Conservation (phyloP, 2,888 invertebrate species). For the Aphodius granarius region DNA sequence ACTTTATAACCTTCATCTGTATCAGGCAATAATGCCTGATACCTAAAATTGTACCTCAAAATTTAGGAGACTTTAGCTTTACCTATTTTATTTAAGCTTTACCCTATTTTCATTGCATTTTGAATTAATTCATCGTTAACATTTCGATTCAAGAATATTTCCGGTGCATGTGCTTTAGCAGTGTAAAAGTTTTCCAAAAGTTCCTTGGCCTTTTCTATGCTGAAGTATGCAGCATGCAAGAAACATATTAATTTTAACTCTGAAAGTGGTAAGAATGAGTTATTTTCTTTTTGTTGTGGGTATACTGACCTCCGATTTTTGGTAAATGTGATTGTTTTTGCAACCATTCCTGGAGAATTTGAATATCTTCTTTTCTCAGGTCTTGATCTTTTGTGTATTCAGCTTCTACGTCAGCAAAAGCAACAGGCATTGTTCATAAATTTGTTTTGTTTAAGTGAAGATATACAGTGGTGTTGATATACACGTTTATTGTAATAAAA, state of each 20-base stretch:
- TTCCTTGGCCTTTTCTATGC: slow-evolving; percentile 65
- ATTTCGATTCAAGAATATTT: slow-evolving; percentile 63
- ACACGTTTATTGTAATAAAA: too few relatives aligned
- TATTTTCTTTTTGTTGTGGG: too few relatives aligned
- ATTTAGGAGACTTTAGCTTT: too few relatives aligned
- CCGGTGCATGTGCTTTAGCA: slow-evolving; percentile 62
- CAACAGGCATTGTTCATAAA: slow-evolving; percentile 16
- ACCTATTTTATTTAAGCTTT: too few relatives aligned
- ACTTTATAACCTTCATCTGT: slow-evolving; percentile 62
- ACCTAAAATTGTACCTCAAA: slow-evolving; percentile 5
- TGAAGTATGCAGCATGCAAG: slow-evolving; percentile 66
- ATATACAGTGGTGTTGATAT: too few relatives aligned
- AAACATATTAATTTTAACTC: slow-evolving; percentile 57
- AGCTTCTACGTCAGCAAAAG: slow-evolving; percentile 50
- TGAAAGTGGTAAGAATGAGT: slow-evolving; percentile 22
- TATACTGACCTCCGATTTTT: slow-evolving; percentile 37
- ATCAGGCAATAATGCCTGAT: slow-evolving; percentile 53
- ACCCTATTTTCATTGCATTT: background rate
- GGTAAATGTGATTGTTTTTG: slow-evolving; percentile 69
- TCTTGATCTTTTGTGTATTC: slow-evolving; percentile 65
- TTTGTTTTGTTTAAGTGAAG: too few relatives aligned
- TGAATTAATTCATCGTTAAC: slow-evolving; percentile 41
- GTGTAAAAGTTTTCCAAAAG: slow-evolving; percentile 68
- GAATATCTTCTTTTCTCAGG: slow-evolving; percentile 64
- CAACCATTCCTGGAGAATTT: slow-evolving; percentile 64